Evolutionary conservation across 1,140 invertebrate species (phyloP), one percentile per base, ranked within the genome.

Genomic region (Lepidurus apus): DNA sequence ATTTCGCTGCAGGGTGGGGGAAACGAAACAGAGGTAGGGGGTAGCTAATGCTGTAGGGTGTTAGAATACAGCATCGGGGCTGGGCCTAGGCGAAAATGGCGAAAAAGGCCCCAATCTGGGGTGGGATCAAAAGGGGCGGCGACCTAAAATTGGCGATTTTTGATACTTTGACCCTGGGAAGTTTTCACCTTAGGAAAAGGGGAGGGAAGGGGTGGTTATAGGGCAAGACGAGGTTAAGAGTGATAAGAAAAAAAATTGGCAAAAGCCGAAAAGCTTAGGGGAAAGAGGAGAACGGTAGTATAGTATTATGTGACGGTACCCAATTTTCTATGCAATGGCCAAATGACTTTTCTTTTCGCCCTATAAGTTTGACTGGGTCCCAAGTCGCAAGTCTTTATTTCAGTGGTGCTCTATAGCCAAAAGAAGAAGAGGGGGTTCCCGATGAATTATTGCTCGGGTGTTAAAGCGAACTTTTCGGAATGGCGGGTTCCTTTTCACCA

Each of bases 251-350:
- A 65, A 65, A 65, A 65, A 11, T 13, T 65, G 53, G 53, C 53
- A 13, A 65, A 34, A 65, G 53, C 53, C 53, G 53, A 65, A 65
- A 65, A 65, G 53, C 53, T 65, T 4, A 34, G 34, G 34, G 53
- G 17, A 21, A 65, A 65, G 53, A 4, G 7, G 53, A 65, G 53
- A 34, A 65, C 53, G 53, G 53, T 65, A 65, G 53, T 65, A n/a
- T 65, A 13, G 53, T 9, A 65, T 65, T 65, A 65, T 65, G 53
- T 65, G 53, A 65, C 53, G 21, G 53, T 13, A 65, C n/a, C 34
- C 53, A 65, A 65, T 65, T 65, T 65, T 65, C 53, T 65, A 65
- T 65, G 53, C 53, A 65, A 65, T 65, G 53, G 53, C 53, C 1
- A 65, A 65, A 65, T 21, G 53, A n/a, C 53, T 65, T 65, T 65